Evolutionary conservation across 2,888 invertebrate genomes (phyloP).

Genomic region (Drosophila bunnanda): DNA sequence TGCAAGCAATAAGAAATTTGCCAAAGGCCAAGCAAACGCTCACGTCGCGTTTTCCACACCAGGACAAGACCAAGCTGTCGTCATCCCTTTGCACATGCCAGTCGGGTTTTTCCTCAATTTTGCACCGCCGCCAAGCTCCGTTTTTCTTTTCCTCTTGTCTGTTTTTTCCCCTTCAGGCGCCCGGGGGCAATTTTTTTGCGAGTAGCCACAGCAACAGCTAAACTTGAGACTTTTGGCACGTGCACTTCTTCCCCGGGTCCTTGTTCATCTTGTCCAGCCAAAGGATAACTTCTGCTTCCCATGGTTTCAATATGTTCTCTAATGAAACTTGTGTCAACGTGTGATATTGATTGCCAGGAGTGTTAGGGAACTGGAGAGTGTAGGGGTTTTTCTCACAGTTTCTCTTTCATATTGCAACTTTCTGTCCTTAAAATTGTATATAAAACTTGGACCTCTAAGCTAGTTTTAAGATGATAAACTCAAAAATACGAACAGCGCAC

Average conservation of each 20-base stretch:
- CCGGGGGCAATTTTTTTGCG: slow-evolving; percentile 27
- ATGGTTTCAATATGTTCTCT: slow-evolving; percentile 44
- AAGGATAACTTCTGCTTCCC: slow-evolving; percentile 22
- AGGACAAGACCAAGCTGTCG: slow-evolving; percentile 43
- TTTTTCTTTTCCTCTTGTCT: background rate
- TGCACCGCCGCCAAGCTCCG: slow-evolving; percentile 4
- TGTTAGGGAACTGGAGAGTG: background rate
- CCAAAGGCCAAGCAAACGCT: slow-evolving; percentile 44
- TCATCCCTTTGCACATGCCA: slow-evolving; percentile 32
- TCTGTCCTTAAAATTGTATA: background rate
- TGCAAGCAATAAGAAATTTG: slow-evolving; percentile 53
- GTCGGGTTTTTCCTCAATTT: slow-evolving; percentile 35
- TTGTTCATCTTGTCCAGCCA: slow-evolving; percentile 10
- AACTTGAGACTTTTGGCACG: slow-evolving; percentile 48
- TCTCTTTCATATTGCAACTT: slow-evolving; percentile 9
- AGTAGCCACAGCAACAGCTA: slow-evolving; percentile 46
- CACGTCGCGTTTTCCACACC: slow-evolving; percentile 38
- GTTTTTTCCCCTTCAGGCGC: slow-evolving; percentile 1
- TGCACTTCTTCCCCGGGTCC: slow-evolving; percentile 12
- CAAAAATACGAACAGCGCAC: too few relatives aligned
- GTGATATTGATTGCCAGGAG: slow-evolving; percentile 49
- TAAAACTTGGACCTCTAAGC: background rate
- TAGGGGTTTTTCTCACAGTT: slow-evolving; percentile 3
- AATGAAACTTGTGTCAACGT: slow-evolving; percentile 49
- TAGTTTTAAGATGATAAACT: background rate